Evolutionary conservation across 2,113 vertebrate species (phyloP), one percentile per base, ranked within the genome.

Genomic region (Indicator maculatus): DNA sequence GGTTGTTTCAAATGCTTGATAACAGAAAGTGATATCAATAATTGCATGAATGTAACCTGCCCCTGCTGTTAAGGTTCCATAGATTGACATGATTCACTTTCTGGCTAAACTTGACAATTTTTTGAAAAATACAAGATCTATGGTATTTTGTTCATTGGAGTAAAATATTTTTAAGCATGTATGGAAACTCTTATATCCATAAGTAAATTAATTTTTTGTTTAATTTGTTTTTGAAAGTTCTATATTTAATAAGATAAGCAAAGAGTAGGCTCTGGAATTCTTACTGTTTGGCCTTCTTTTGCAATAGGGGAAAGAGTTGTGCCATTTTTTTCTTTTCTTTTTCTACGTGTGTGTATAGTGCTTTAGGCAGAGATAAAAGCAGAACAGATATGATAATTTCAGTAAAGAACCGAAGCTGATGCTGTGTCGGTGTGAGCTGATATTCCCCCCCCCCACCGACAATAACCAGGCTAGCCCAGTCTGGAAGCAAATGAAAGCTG

Each of bases 401-500:
- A 86, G 83, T 86, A 85, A 89, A 95, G 84, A 95, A 94, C 12
- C 94, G 81, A 95, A 65, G 56, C 0, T 91, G 89, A 83, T 64
- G 33, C 30, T 70, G 56, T 91, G 74, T 36, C n/a, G n/a, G n/a
- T n/a, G n/a, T n/a, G n/a, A n/a, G n/a, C n/a, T n/a, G n/a, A n/a
- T n/a, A n/a, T n/a, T n/a, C n/a, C n/a, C n/a, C n/a, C n/a, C n/a
- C n/a, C n/a, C n/a, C n/a, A n/a, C n/a, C n/a, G n/a, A n/a, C n/a
- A n/a, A n/a, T n/a, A n/a, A n/a, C n/a, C n/a, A n/a, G n/a, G n/a
- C n/a, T n/a, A n/a, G n/a, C n/a, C n/a, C n/a, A n/a, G n/a, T n/a
- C n/a, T n/a, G n/a, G n/a, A n/a, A n/a, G n/a, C n/a, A n/a, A n/a
- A n/a, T n/a, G n/a, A n/a, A n/a, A n/a, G n/a, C n/a, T n/a, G n/a